phyloP scores from a whole-genome alignment of 2,888 invertebrate genomes.

The Branchellion lobata region DNA sequence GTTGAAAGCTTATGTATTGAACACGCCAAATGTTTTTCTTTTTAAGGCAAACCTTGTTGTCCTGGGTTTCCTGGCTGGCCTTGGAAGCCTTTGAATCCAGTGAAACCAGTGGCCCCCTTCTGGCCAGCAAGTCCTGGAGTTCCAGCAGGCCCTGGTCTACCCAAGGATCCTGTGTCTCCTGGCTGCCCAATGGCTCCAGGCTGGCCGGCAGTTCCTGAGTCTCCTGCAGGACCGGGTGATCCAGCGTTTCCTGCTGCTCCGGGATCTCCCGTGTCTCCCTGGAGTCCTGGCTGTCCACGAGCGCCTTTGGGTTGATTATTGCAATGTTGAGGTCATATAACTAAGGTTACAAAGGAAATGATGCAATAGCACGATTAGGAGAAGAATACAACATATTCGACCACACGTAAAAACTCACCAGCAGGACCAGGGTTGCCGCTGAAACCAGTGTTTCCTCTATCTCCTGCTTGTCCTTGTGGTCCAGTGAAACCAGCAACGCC shows the following conservation, averaged over 20 bases:
- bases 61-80: slow-evolving; percentile 54
- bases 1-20: background rate
- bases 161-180: slow-evolving; percentile 20
- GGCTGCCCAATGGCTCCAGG: slow-evolving; percentile 33
- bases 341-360: too few species aligned
- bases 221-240: slow-evolving; percentile 19
- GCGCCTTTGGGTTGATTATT: slow-evolving; percentile 50
- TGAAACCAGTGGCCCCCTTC: slow-evolving; percentile 43
- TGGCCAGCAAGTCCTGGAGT: slow-evolving; percentile 37
- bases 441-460: slow-evolving; percentile 20
- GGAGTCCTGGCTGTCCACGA: slow-evolving; percentile 49
- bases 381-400: too few species aligned
- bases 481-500: slow-evolving; percentile 27
- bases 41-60: slow-evolving; percentile 57
- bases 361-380: too few species aligned
- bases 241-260: slow-evolving; percentile 15
- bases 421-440: background rate
- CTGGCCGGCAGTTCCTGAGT: background rate
- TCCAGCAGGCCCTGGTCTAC: slow-evolving; percentile 36
- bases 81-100: slow-evolving; percentile 32
- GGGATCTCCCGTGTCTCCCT: slow-evolving; percentile 28
- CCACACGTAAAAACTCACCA: background rate
- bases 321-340: too few species aligned
- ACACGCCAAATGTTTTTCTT: background rate
- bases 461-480: background rate